Percentiles rank a stretch among this genome's conserved stretches.
phyloP scores from a whole-genome alignment of 1,140 invertebrate species.

The Octopus sinensis region DNA sequence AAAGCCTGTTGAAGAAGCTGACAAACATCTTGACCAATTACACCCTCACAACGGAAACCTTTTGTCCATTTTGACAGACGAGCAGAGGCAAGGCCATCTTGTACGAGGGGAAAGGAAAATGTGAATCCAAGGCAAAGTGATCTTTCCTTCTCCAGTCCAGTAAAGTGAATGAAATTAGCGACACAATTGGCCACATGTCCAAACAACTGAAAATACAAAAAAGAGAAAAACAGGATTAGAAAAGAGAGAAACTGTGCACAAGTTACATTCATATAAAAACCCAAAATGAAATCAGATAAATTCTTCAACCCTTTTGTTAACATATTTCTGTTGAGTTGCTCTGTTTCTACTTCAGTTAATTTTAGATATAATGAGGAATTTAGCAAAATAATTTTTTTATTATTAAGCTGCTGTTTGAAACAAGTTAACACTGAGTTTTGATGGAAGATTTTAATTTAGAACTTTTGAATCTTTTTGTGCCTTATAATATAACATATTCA shows the following conservation, averaged over 20 bases:
- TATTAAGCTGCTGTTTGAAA: no score
- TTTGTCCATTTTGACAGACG: conserved; percentile 91
- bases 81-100: conserved; percentile 87
- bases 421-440: no score
- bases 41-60: conserved; percentile 86
- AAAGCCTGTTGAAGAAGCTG: conserved; percentile 78
- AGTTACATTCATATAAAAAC: no score
- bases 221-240: conserved; percentile 1
- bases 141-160: conserved; percentile 70
- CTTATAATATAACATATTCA: no score
- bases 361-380: no score
- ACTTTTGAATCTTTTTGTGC: no score
- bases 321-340: no score
- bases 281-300: no score
- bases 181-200: conserved; percentile 98
- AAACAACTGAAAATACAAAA: conserved; percentile 68
- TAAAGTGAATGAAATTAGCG: conserved; percentile 79
- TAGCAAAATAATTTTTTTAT: no score
- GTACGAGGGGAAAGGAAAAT: conserved; percentile 94
- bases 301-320: no score
- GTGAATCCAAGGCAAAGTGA: conserved; percentile 89
- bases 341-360: no score
- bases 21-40: conserved; percentile 85
- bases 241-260: background rate
- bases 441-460: no score